Percentiles rank a stretch among this genome's conserved stretches.
These are phyloP conservation scores for Porites rus DNA, from an alignment of 92 coral and sea anemone genomes.

Conservation along the genomic window DNA sequence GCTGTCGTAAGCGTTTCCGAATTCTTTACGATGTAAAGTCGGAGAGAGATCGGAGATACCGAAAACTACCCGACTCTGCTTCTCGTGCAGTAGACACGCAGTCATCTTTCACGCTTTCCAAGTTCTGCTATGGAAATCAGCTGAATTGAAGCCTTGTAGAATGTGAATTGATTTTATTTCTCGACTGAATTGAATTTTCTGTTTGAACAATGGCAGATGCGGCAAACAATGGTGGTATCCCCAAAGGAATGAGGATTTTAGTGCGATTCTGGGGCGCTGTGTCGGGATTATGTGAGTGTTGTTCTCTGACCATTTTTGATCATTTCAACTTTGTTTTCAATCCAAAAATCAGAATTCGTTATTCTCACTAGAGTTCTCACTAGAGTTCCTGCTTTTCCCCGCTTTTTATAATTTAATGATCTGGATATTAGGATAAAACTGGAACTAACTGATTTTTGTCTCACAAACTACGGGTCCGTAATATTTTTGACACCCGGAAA, in stretches of 20 bases:
- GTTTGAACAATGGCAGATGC: constrained; percentile 70
- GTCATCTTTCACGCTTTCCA: constrained; percentile 16
- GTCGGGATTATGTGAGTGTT: constrained; percentile 93
- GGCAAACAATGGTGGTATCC: constrained; percentile 69
- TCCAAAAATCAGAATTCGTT: neutral
- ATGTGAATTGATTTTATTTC: constrained; percentile 27
- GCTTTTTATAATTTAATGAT: no score
- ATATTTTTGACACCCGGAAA: no score
- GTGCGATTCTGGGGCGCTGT: constrained; percentile 96
- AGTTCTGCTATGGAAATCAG: constrained; percentile 36
- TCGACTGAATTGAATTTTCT: constrained; percentile 9
- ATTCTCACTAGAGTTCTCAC: no score
- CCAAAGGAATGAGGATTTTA: constrained; percentile 85
- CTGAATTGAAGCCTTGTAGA: constrained; percentile 21
- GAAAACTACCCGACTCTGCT: constrained; percentile 22
- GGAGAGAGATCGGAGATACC: constrained; percentile 7
- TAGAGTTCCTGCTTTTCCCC: no score
- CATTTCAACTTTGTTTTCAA: neutral
- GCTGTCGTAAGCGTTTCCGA: neutral
- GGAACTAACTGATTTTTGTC: no score
- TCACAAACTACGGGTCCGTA: no score
- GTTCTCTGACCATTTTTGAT: constrained; percentile 9
- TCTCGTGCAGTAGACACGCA: constrained; percentile 28
- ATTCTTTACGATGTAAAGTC: neutral
- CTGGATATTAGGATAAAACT: no score